phyloP scores from a whole-genome alignment of 2,113 vertebrate genomes.

The Marcusenius ussheri region DNA sequence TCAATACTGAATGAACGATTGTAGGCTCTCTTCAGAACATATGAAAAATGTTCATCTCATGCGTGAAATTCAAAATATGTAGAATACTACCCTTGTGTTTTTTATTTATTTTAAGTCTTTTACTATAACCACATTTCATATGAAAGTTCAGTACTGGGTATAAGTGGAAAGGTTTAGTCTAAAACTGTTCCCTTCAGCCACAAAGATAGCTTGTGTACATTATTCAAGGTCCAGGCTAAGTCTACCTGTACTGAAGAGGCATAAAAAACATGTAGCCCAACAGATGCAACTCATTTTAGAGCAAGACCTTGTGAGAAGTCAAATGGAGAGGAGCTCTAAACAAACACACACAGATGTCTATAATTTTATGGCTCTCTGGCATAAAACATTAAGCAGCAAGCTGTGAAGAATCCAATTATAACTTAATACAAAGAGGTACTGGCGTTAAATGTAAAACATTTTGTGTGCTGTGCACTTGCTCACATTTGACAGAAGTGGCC shows the following conservation, averaged over 20 bases:
- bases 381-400: not conserved
- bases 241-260: not conserved
- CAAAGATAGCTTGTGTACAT: not conserved
- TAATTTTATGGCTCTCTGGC: constrained; percentile 35
- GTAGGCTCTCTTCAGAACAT: not conserved
- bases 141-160: not conserved
- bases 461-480: constrained; percentile 29
- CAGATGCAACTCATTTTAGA: not conserved
- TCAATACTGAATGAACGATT: not conserved
- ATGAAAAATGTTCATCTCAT: not conserved
- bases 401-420: not conserved
- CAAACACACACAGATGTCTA: constrained; percentile 28
- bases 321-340: constrained; percentile 11
- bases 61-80: not conserved
- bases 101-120: not conserved
- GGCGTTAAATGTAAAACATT: constrained; percentile 12
- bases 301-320: not conserved
- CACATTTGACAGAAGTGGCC: constrained; percentile 36
- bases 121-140: not conserved
- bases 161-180: not conserved
- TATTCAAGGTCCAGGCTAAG: not conserved
- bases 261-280: not conserved
- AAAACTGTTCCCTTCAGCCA: not conserved
- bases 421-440: constrained; percentile 10
- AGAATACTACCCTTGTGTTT: not conserved